These are phyloP conservation scores for Polypterus bichir DNA, from an alignment of 2,113 vertebrate genomes.

Conservation along the genomic window DNA sequence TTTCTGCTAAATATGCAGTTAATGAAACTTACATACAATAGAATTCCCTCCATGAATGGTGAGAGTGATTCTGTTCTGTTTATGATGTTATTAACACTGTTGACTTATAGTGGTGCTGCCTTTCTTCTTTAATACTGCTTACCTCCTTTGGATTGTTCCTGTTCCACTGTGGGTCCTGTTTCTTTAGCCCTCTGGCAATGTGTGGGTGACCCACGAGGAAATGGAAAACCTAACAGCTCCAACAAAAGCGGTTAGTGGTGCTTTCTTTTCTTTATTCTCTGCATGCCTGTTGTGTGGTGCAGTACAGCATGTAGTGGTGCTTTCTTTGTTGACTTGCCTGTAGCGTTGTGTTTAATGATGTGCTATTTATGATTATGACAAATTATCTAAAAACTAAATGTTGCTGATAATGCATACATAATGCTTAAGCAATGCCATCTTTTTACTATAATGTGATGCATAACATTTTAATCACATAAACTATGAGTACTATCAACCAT, in stretches of 20 bases:
- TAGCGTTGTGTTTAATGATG: too few species aligned
- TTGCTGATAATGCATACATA: too few species aligned
- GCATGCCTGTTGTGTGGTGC: background rate
- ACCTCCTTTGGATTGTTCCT: slow-evolving; percentile 63
- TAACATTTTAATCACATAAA: too few species aligned
- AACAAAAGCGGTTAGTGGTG: slow-evolving; percentile 88
- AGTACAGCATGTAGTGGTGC: too few species aligned
- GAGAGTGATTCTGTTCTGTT: slow-evolving; percentile 55
- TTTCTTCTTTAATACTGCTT: slow-evolving; percentile 96
- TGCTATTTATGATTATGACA: too few species aligned
- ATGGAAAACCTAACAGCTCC: slow-evolving; percentile 94
- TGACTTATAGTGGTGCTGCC: slow-evolving; percentile 92
- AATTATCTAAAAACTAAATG: too few species aligned
- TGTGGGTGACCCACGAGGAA: slow-evolving; percentile 98
- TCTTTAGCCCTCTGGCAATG: slow-evolving; percentile 87
- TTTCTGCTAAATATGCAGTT: background rate
- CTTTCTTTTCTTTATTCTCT: slow-evolving; percentile 6
- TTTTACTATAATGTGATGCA: too few species aligned
- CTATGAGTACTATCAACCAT: too few species aligned
- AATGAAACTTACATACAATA: slow-evolving; percentile 10
- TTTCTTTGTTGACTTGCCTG: too few species aligned
- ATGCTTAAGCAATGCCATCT: too few species aligned
- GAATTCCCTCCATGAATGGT: slow-evolving; percentile 39
- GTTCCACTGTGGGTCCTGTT: slow-evolving; percentile 49
- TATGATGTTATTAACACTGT: slow-evolving; percentile 74